Evolutionary conservation across 2,888 invertebrate genomes (phyloP), one percentile per base, ranked within the genome.

Genomic region (Drosophila nr. fundita): DNA sequence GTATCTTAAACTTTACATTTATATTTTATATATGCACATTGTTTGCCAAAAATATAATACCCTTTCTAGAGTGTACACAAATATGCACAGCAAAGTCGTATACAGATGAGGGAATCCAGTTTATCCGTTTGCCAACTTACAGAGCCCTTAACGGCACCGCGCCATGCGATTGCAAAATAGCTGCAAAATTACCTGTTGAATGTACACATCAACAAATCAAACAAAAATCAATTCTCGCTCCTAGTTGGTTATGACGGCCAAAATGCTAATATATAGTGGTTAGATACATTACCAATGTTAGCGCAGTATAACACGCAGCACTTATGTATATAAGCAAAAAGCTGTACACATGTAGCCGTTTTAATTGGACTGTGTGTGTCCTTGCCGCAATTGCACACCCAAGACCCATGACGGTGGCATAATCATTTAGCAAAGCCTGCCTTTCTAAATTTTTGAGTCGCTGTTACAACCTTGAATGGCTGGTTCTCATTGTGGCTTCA

Each of bases 71-170:
- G 27, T n/a, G 11, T 29, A 11, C 6, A 29, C 4, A 68, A 64
- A 63, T 62, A 68, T 29, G 32, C 24, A n/a, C 65, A 42, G 18
- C 65, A 85, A 83, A 81, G 83, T 83, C 76, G 53, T 62, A 67
- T 38, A 65, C 76, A 70, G 78, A 81, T 81, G 70, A 81, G 50
- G 55, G 73, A 83, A 81, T 83, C 83, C 83, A 76, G 81, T 83
- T 86, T 83, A 68, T 74, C 42, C 42, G 53, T 64, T 72, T 68
- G 59, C 52, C 55, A 57, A 57, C 63, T 32, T 48, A 52, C 65
- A 60, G 27, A 50, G 68, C 50, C 59, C 54, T 59, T 53, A 68
- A 73, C 40, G 48, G 24, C 48, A 62, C 49, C 57, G 27, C 52
- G 42, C 36, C 34, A 45, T 75, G 29, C 36, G 40, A 15, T 58